Evolutionary conservation across 2,888 invertebrate species (phyloP), one percentile per base, ranked within the genome.

Genomic region (Rapana venosa): DNA sequence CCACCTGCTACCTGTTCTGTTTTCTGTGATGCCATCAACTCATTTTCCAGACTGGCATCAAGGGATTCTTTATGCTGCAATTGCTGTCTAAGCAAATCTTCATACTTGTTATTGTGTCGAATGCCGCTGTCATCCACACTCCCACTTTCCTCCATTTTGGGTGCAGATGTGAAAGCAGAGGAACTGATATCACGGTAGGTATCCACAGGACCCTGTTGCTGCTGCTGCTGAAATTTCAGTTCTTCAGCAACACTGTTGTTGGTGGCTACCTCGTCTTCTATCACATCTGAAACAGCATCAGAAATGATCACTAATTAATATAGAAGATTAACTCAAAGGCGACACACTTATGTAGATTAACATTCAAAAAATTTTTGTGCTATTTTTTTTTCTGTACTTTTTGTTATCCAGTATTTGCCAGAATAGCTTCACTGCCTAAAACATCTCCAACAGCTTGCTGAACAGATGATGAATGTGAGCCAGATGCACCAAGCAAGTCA

Each of bases 1-100:
- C 91, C 90, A 58, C 90, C 77, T 58, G 92, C 92, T 11, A 91
- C 89, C 88, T 88, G 90, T 17, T 92, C 92, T 4, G 91, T 89
- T 77, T 92, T 92, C 58, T 89, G 58, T 0, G 91, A 88, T 32
- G 89, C 47, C 8, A 85, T 83, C 32, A 90, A 26, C 0, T 87
- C 88, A 56, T 88, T 90, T 79, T 91, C 92, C 58, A 88, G 90
- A 86, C 70, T 86, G 47, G 91, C 87, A 87, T 90, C 89, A 35
- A 91, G 87, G 35, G 61, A 61, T 22, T 92, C 92, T 87, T 90
- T 92, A 20, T 91, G 91, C 58, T 90, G 89, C 90, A 94, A 91
- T 83, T 94, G 93, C 81, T 94, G 93, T 77, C 93, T 70, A 26
- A 94, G 92, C 30, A 94, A 90, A 15, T 93, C 93, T 87, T 94